These are phyloP conservation scores for Eudasyphora cyanicolor DNA, from an alignment of 2,888 invertebrate genomes.

Conservation along the genomic window DNA sequence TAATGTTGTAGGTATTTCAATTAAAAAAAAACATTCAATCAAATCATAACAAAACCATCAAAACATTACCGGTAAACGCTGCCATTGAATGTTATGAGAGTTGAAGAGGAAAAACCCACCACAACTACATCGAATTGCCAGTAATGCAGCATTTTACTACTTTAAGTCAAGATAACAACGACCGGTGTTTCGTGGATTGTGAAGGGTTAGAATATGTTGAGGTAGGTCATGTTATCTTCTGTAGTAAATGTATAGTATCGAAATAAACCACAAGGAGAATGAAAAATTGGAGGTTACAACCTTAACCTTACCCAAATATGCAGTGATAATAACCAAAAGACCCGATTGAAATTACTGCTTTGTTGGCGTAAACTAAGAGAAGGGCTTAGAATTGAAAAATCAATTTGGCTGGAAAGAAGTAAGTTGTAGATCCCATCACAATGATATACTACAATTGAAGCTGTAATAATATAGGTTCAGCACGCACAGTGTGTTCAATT, in stretches of 20 bases:
- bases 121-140: neutral
- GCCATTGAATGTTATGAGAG: too few relatives aligned
- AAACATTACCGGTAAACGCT: too few relatives aligned
- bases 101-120: neutral
- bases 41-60: too few relatives aligned
- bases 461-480: too few relatives aligned
- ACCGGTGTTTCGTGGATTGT: neutral
- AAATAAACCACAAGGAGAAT: neutral
- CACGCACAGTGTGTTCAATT: too few relatives aligned
- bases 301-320: neutral
- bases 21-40: too few relatives aligned
- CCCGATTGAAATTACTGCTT: neutral
- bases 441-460: neutral
- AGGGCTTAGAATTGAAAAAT: neutral
- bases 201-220: too few relatives aligned
- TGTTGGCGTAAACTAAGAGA: neutral
- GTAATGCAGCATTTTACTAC: neutral
- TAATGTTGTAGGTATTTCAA: neutral
- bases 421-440: neutral
- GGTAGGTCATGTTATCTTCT: neutral
- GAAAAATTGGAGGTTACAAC: neutral
- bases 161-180: neutral
- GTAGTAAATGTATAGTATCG: neutral
- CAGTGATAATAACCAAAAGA: neutral
- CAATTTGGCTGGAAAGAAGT: neutral